Base-by-base conservation (phyloP, 2,113 vertebrate genomes). In the Noturus placidus region DNA sequence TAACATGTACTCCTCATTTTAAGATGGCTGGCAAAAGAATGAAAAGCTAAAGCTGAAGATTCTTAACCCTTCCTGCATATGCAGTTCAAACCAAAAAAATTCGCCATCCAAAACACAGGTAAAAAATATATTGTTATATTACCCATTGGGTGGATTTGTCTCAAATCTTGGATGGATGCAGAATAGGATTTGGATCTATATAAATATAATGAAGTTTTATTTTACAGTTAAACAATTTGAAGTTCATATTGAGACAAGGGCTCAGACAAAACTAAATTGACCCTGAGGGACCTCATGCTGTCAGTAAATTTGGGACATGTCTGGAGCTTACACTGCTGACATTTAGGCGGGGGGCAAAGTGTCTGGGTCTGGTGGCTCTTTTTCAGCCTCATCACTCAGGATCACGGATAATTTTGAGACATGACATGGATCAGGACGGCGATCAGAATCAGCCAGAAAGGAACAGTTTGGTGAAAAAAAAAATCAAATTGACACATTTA, bases 241-340 rank as follows among this genome's bases (percentile, higher is more conserved):
- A 90, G 89, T 90, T 92, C 89, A 89, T 87, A 77, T 91, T 93
- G 90, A 91, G 90, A 92, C 93, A 91, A 91, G 91, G 90, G 92
- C 92, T 91, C 90, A 92, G 93, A 94, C 93, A 93, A 93, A 93
- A 89, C 89, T 87, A 88, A 93, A 94, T 93, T 89, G 92, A 94
- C 93, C 91, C 90, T 86, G 90, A 92, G 92, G 93, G 92, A 89
- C 92, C 92, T 93, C 90, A 92, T 91, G 93, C 92, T 92, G 74
- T 84, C 59, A 82, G 87, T 90, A 91, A 91, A 89, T 89, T 90
- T 90, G 92, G 91, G 90, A 82, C 92, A 89, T 93, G 94, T 90
- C 89, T 65, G 84, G 70, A 42, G 84, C 33, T 46, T 57, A 30
- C 59, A 65, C 11, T 65, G 33, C 59, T 92, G 93, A 93, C 93